These are phyloP conservation scores for Ailuropoda melanoleuca DNA, from an alignment of 2,113 vertebrate genomes.

Conservation along the genomic window DNA sequence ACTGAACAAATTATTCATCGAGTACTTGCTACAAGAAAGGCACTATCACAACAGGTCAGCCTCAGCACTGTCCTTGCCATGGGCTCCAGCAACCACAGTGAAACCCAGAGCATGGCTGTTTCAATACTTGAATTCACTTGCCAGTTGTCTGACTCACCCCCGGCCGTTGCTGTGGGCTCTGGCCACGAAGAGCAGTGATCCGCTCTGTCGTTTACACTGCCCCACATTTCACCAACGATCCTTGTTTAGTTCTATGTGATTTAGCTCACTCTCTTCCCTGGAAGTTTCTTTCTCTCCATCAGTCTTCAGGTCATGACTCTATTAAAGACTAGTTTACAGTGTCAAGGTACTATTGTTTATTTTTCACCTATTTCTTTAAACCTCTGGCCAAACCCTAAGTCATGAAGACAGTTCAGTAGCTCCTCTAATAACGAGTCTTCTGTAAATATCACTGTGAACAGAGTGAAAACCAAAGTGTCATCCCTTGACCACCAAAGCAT, in stretches of 20 bases:
- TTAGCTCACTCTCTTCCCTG: slow-evolving; percentile 62
- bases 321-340: slow-evolving; percentile 38
- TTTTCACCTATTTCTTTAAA: not conserved
- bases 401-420: slow-evolving; percentile 47
- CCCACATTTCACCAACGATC: not conserved
- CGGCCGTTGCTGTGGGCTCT: not conserved
- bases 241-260: slow-evolving; percentile 41
- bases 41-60: slow-evolving; percentile 85
- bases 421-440: not conserved
- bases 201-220: not conserved
- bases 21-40: slow-evolving; percentile 84
- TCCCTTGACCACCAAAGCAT: slow-evolving; percentile 40
- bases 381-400: slow-evolving; percentile 23
- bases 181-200: not conserved
- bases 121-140: slow-evolving; percentile 60
- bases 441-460: slow-evolving; percentile 42
- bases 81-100: slow-evolving; percentile 19
- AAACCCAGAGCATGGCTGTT: slow-evolving; percentile 66
- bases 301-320: slow-evolving; percentile 62
- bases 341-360: slow-evolving; percentile 7
- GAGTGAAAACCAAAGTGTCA: slow-evolving; percentile 30
- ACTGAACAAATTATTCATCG: slow-evolving; percentile 68
- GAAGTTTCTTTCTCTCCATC: slow-evolving; percentile 65
- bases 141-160: slow-evolving; percentile 35
- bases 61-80: slow-evolving; percentile 60